phyloP scores from a whole-genome alignment of 2,888 invertebrate genomes.

The Tribolium freemani region DNA sequence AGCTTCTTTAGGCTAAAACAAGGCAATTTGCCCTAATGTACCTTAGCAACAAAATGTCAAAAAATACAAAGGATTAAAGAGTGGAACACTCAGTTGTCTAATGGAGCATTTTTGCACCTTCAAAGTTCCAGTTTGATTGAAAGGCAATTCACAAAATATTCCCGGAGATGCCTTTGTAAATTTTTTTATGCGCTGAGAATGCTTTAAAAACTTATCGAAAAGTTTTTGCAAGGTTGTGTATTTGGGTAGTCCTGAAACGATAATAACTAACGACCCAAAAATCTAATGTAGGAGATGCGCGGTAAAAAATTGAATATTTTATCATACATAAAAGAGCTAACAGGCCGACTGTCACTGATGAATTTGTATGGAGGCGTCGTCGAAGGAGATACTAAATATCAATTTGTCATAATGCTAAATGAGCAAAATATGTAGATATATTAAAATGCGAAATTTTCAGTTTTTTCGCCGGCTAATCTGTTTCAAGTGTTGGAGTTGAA shows the following conservation, averaged over 20 bases:
- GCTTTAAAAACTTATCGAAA: no score
- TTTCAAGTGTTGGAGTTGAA: not conserved
- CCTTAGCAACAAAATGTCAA: no score
- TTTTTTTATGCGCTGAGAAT: no score
- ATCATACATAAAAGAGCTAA: not conserved
- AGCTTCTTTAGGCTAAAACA: no score
- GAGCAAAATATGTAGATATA: slow-evolving; percentile 7
- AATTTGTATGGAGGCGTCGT: slow-evolving; percentile 1
- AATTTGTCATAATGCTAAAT: slow-evolving; percentile 2
- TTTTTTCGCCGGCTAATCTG: not conserved
- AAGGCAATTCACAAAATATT: no score
- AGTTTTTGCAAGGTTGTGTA: no score
- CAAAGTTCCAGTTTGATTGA: no score
- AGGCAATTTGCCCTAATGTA: no score
- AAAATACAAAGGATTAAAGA: no score
- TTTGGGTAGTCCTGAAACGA: not conserved
- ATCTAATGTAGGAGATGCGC: not conserved
- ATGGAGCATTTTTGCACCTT: no score
- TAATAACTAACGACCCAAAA: not conserved
- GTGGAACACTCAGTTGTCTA: no score
- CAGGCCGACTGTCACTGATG: not conserved
- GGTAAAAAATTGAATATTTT: slow-evolving; percentile 3
- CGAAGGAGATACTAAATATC: slow-evolving; percentile 4
- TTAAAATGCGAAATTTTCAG: slow-evolving; percentile 3
- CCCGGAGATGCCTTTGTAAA: no score